These are phyloP conservation scores for Argyresthia goedartella DNA, from an alignment of 2,888 invertebrate species.

Conservation along the genomic window DNA sequence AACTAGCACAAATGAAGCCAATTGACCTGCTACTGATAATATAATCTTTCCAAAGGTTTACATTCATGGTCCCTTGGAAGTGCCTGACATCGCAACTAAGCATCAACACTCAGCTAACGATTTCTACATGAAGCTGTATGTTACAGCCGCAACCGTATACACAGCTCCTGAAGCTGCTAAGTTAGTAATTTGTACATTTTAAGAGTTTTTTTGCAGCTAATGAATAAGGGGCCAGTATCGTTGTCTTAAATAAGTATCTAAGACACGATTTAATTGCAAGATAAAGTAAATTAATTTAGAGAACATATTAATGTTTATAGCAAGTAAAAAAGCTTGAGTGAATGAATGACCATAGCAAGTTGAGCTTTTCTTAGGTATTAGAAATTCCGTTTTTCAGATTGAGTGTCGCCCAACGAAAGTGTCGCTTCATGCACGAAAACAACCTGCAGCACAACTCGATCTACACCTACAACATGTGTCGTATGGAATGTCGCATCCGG, in stretches of 20 bases:
- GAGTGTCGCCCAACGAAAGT: conserved; percentile 75
- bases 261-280: too few species aligned
- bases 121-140: conserved; percentile 72
- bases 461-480: conserved; percentile 78
- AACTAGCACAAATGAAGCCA: too few species aligned
- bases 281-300: too few species aligned
- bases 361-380: too few species aligned
- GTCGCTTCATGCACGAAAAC: conserved; percentile 76
- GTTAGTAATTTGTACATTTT: conserved; percentile 26
- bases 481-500: conserved; percentile 78
- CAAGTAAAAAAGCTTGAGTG: too few species aligned
- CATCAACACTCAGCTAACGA: conserved; percentile 58
- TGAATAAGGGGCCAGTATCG: too few species aligned
- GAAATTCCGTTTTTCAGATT: conserved; percentile 38
- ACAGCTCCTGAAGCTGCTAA: conserved; percentile 68
- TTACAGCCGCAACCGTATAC: conserved; percentile 71
- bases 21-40: too few species aligned
- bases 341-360: too few species aligned
- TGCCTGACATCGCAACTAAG: conserved; percentile 75
- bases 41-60: conserved; percentile 49
- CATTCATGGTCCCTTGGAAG: conserved; percentile 76
- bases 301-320: too few species aligned
- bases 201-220: background rate
- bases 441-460: conserved; percentile 75
- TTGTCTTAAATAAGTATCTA: too few species aligned